Evolutionary conservation across 1,140 invertebrate species (phyloP).

Genomic region (Bilobella aurantiaca): DNA sequence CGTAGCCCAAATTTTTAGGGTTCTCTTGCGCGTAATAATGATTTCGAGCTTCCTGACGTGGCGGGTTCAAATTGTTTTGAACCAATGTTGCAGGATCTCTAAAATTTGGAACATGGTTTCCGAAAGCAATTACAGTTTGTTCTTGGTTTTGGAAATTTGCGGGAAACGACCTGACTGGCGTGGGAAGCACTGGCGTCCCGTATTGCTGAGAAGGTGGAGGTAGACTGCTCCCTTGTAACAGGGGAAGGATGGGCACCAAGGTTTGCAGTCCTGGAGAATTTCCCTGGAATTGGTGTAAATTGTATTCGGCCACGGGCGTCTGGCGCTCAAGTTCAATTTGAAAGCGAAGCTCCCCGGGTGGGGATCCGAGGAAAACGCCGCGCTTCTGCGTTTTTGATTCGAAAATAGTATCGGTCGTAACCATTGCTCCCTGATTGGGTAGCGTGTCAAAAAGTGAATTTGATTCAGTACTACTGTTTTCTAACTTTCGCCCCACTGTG

Average conservation of each 20-base stretch:
- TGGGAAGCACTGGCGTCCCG: conserved; percentile 1
- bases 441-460: background rate
- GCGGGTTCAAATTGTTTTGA: no score
- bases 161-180: background rate
- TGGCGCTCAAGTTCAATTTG: background rate
- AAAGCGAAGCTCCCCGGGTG: background rate
- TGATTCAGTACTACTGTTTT: background rate
- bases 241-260: background rate
- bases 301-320: background rate
- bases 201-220: background rate
- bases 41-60: no score
- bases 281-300: conserved; percentile 7
- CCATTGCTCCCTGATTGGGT: conserved; percentile 22
- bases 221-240: background rate
- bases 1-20: no score
- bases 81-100: no score
- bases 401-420: background rate
- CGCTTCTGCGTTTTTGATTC: conserved; percentile 11
- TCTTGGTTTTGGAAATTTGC: background rate
- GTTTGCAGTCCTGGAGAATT: background rate
- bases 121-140: conserved; percentile 22
- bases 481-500: background rate
- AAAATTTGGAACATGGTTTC: conserved; percentile 2
- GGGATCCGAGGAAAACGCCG: background rate
- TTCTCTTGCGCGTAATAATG: no score